phyloP scores from a whole-genome alignment of 2,888 invertebrate species.

The Lasius platythorax region DNA sequence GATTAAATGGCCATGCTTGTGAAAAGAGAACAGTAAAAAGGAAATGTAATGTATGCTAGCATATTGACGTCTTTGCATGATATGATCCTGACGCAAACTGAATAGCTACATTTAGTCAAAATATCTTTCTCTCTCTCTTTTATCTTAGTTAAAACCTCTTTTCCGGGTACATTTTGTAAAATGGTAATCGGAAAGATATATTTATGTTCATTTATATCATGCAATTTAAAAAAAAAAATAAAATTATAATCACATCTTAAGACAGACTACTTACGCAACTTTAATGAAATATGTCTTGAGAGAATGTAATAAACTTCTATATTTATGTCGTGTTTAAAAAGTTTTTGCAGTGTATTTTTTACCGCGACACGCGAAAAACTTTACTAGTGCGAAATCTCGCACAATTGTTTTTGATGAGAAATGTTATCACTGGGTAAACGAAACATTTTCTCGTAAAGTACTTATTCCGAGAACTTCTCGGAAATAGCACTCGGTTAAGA shows the following conservation, averaged over 20 bases:
- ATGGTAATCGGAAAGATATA: neutral
- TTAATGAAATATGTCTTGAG: neutral
- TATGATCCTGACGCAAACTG: constrained; percentile 5
- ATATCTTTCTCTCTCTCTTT: neutral
- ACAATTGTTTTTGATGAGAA: constrained; percentile 31
- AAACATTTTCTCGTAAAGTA: constrained; percentile 3
- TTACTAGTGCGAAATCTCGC: constrained; percentile 2
- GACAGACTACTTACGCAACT: neutral
- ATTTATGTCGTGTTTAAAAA: constrained; percentile 8
- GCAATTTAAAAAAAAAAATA: neutral
- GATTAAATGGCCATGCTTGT: constrained; percentile 43
- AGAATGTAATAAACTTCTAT: neutral
- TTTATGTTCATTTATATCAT: neutral
- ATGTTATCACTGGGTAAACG: constrained; percentile 29
- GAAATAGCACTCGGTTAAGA: constrained; percentile 45
- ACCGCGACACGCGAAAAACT: neutral
- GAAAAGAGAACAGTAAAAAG: constrained; percentile 3
- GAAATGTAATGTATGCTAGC: constrained; percentile 46
- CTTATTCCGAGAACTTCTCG: constrained; percentile 34
- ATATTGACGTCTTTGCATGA: constrained; percentile 18
- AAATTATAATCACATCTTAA: neutral
- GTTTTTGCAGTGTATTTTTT: constrained; percentile 9
- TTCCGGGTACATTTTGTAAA: neutral
- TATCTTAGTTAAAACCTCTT: constrained; percentile 37
- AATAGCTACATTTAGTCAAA: constrained; percentile 42